Percentiles rank a stretch among this genome's conserved stretches.
Conservation (phyloP, 2,888 invertebrate species). For the Maniola hyperantus region DNA sequence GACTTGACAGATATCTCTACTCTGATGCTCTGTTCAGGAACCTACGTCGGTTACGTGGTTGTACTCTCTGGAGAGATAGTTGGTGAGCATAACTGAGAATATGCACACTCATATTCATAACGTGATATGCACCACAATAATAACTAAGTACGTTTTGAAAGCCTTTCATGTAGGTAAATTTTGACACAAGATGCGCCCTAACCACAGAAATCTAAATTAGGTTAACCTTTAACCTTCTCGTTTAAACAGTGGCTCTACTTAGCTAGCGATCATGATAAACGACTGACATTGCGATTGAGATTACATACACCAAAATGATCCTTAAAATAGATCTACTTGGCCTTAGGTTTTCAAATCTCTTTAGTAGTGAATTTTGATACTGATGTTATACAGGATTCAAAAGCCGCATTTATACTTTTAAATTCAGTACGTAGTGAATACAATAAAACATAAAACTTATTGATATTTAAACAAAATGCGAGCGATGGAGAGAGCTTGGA, state of each 20-base stretch:
- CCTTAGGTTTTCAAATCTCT: no score
- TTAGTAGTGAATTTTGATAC: no score
- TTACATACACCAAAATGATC: no score
- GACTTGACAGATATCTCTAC: constrained; percentile 72
- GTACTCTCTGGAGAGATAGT: constrained; percentile 74
- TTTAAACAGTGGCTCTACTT: no score
- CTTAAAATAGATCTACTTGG: no score
- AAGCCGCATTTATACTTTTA: constrained; percentile 8
- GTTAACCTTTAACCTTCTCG: neutral
- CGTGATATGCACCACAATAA: neutral
- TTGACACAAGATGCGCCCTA: neutral
- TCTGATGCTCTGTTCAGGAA: constrained; percentile 74
- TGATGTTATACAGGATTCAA: neutral
- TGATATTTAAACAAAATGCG: no score
- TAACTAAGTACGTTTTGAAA: no score
- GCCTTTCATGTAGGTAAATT: no score
- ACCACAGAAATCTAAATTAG: neutral
- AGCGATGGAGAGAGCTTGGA: no score
- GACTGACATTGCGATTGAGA: no score
- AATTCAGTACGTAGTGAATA: neutral
- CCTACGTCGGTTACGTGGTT: constrained; percentile 70
- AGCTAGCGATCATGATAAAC: no score
- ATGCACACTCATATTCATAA: neutral
- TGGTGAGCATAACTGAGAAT: constrained; percentile 51
- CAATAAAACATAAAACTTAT: no score